These are phyloP conservation scores for Corapipo altera DNA, from an alignment of 2,113 vertebrate species.

Conservation along the genomic window DNA sequence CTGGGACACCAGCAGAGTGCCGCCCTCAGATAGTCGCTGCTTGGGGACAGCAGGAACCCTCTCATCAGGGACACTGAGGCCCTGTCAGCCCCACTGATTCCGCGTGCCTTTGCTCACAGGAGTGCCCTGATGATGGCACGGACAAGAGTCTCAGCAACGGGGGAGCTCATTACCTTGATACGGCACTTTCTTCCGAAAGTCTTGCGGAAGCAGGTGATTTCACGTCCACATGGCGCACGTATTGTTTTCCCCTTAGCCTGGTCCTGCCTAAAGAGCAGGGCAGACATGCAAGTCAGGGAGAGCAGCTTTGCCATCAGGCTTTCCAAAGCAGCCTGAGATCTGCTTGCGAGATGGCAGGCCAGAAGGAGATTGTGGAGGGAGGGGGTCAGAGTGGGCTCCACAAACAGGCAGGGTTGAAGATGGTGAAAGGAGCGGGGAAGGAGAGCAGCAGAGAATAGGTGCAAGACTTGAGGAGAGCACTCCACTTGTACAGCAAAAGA, in stretches of 20 bases:
- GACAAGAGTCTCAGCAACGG: neutral
- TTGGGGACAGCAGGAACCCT: neutral
- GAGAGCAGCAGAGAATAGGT: neutral
- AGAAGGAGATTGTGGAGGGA: neutral
- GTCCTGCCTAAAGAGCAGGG: neutral
- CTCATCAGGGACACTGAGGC: neutral
- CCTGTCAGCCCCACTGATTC: neutral
- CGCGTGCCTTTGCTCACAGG: neutral
- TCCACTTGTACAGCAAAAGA: neutral
- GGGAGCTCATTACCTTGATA: neutral
- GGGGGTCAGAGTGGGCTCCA: neutral
- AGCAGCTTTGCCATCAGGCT: neutral
- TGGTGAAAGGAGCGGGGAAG: neutral
- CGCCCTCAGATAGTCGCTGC: neutral
- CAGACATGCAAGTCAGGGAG: neutral
- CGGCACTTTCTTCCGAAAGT: neutral
- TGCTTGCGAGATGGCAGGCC: neutral
- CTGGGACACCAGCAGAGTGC: neutral
- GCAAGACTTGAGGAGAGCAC: neutral
- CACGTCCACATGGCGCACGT: neutral
- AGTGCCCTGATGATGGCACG: neutral
- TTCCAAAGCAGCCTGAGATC: neutral
- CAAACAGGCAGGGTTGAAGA: neutral
- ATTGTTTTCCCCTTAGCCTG: neutral
- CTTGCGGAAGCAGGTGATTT: neutral